Evolutionary conservation across 2,113 vertebrate genomes (phyloP).

Genomic region (Muscicapa adusta): DNA sequence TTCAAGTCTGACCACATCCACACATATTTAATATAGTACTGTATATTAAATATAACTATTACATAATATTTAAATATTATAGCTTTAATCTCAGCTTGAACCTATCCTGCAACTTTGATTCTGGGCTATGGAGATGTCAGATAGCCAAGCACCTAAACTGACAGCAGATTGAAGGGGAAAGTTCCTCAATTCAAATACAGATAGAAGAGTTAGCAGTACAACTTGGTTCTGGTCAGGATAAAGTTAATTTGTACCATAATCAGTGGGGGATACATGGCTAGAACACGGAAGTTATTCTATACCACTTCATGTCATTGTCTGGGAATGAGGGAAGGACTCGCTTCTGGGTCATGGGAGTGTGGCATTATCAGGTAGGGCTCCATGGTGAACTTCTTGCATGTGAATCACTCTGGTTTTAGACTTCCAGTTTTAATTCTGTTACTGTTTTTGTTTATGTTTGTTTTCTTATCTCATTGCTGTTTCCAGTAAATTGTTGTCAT

Average conservation of each 20-base stretch:
- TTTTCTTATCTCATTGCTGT: not conserved
- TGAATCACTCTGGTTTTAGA: not conserved
- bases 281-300: not conserved
- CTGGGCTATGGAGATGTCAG: not conserved
- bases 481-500: not conserved
- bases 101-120: not conserved
- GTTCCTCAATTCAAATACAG: not conserved
- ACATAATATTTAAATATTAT: too few species aligned
- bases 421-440: not conserved
- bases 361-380: not conserved
- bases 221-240: not conserved
- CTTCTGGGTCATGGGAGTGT: accelerated
- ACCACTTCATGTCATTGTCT: not conserved
- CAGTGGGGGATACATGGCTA: not conserved
- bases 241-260: not conserved
- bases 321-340: not conserved
- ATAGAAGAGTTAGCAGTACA: not conserved
- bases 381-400: not conserved
- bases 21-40: not conserved
- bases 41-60: too few species aligned
- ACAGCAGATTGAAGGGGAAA: not conserved
- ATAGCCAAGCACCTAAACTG: not conserved
- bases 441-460: not conserved
- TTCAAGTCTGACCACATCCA: not conserved
- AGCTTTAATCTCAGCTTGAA: not conserved